These are phyloP conservation scores for Lamellibrachia luymesi DNA, from an alignment of 1,140 invertebrate genomes.

Conservation along the genomic window DNA sequence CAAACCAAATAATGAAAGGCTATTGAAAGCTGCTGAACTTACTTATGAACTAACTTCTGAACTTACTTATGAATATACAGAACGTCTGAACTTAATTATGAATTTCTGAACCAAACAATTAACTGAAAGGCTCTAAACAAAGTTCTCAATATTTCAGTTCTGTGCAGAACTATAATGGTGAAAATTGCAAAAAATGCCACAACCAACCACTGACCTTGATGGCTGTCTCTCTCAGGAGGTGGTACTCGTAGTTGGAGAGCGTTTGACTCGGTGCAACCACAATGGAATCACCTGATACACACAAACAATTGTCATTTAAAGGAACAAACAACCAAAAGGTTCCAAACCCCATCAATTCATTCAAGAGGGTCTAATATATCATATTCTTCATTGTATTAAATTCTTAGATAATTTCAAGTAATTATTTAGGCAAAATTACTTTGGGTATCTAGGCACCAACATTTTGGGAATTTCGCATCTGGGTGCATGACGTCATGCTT, in stretches of 20 bases:
- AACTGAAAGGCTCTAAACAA: not conserved
- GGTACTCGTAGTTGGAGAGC: constrained; percentile 92
- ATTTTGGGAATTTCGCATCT: too few relatives aligned
- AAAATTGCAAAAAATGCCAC: not conserved
- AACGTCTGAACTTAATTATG: not conserved
- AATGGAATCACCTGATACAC: constrained; percentile 75
- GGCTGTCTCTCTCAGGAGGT: constrained; percentile 88
- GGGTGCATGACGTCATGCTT: too few relatives aligned
- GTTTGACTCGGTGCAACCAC: constrained; percentile 99
- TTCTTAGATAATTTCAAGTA: too few relatives aligned
- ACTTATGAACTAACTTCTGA: not conserved
- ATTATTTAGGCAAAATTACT: too few relatives aligned
- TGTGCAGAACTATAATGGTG: not conserved
- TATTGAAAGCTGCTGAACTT: not conserved
- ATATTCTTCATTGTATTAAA: too few relatives aligned
- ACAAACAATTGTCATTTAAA: not conserved
- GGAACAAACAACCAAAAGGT: not conserved
- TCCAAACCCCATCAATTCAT: too few relatives aligned
- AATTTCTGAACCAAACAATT: not conserved
- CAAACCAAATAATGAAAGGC: not conserved
- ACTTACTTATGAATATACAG: not conserved
- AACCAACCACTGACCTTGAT: constrained; percentile 71
- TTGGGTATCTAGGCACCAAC: too few relatives aligned
- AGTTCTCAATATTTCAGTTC: not conserved
- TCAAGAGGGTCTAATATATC: too few relatives aligned